phyloP scores from a whole-genome alignment of 1,140 invertebrate genomes.

The Gonatopus flavifemur region DNA sequence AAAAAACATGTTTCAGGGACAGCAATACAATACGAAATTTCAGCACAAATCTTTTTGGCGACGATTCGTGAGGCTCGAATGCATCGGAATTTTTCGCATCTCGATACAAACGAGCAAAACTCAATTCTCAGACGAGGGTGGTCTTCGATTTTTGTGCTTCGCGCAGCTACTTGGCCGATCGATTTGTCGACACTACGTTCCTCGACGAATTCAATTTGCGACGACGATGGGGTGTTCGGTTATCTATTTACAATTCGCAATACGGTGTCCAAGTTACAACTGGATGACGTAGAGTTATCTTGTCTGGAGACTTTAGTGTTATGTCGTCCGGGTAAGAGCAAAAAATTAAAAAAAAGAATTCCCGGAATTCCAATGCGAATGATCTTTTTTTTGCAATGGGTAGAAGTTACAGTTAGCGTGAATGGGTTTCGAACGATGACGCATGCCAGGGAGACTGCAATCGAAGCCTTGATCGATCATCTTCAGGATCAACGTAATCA shows the following conservation, averaged over 20 bases:
- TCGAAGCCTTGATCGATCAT: constrained; percentile 37
- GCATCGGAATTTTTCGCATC: constrained; percentile 57
- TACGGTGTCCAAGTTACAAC: constrained; percentile 51
- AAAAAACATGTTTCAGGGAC: constrained; percentile 26
- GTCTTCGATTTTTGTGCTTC: constrained; percentile 63
- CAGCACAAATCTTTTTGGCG: constrained; percentile 62
- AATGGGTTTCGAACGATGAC: constrained; percentile 22
- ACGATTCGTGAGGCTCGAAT: constrained; percentile 59
- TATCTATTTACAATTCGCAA: constrained; percentile 36
- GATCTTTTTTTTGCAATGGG: constrained; percentile 5
- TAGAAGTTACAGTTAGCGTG: constrained; percentile 40
- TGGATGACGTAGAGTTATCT: constrained; percentile 63
- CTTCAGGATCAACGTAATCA: constrained; percentile 28
- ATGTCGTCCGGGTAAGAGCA: constrained; percentile 61
- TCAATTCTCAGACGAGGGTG: constrained; percentile 61
- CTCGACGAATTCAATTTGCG: constrained; percentile 15
- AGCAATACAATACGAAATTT: constrained; percentile 54
- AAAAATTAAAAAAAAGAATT: background rate
- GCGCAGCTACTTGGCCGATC: constrained; percentile 64
- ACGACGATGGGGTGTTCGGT: constrained; percentile 14
- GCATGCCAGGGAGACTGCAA: constrained; percentile 32
- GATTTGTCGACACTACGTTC: constrained; percentile 54
- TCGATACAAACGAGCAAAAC: constrained; percentile 59
- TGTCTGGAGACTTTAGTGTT: constrained; percentile 67
- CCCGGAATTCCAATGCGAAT: background rate